phyloP scores from a whole-genome alignment of 2,888 invertebrate species.

The Drosophila antonietae region DNA sequence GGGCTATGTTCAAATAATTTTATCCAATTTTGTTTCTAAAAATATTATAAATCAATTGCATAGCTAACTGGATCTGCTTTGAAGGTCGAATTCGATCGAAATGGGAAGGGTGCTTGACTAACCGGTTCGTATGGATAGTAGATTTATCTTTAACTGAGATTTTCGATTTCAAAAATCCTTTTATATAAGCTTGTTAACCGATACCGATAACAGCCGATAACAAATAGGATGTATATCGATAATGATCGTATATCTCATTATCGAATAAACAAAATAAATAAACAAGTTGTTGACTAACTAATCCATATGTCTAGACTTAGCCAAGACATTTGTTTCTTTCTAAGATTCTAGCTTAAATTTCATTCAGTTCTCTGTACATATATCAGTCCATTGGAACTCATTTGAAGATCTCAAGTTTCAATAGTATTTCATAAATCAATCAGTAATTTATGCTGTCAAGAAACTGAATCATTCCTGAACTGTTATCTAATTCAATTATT shows the following conservation, averaged over 20 bases:
- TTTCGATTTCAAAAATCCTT: no score
- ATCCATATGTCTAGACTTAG: neutral
- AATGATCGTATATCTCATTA: neutral
- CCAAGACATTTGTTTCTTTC: neutral
- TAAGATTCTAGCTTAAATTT: neutral
- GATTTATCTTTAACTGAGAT: no score
- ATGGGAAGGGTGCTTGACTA: no score
- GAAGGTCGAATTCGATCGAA: no score
- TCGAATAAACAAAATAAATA: no score
- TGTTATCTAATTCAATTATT: slow-evolving; percentile 1
- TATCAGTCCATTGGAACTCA: neutral
- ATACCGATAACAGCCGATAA: neutral
- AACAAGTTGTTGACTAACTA: neutral
- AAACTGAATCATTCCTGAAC: neutral
- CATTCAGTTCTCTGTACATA: neutral
- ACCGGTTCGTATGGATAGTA: no score
- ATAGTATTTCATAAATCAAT: slow-evolving; percentile 16
- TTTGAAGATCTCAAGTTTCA: slow-evolving; percentile 2
- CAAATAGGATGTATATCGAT: neutral
- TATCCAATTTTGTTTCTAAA: neutral
- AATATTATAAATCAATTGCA: neutral
- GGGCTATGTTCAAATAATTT: neutral
- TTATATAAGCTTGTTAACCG: no score
- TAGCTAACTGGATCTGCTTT: neutral
- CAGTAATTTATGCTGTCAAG: neutral